These are phyloP conservation scores for Ceyx melanurus DNA, from an alignment of 2,113 vertebrate genomes.

Conservation along the genomic window DNA sequence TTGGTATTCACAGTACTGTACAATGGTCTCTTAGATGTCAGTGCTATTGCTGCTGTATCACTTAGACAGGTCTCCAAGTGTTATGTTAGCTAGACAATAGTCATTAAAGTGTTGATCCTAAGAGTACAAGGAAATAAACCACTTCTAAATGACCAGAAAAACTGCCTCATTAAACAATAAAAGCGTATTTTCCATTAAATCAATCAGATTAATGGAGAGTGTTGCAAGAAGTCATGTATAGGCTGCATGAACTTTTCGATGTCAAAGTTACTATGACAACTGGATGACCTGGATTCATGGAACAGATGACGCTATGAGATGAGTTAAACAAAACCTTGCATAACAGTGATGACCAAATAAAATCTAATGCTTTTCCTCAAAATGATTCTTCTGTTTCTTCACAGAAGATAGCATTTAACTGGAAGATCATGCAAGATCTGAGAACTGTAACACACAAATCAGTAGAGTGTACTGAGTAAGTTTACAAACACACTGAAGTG, in stretches of 20 bases:
- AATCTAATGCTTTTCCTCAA: background rate
- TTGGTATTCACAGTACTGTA: background rate
- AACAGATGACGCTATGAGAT: background rate
- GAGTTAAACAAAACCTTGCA: slow-evolving; percentile 34
- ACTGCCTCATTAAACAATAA: background rate
- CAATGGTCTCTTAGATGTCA: background rate
- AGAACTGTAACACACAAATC: background rate
- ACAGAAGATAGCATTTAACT: background rate
- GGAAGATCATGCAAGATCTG: background rate
- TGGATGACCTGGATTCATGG: slow-evolving; percentile 8
- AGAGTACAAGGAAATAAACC: background rate
- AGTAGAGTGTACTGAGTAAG: background rate
- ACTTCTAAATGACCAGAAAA: background rate
- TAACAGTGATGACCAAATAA: background rate
- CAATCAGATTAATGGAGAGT: slow-evolving; percentile 64
- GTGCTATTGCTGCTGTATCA: background rate
- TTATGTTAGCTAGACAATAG: background rate
- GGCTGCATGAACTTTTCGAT: slow-evolving; percentile 29
- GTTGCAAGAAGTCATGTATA: slow-evolving; percentile 54
- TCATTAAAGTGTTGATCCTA: background rate
- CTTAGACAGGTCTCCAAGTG: background rate
- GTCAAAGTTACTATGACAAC: slow-evolving; percentile 56
- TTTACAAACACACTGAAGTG: background rate
- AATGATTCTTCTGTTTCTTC: background rate
- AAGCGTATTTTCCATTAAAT: slow-evolving; percentile 7